Evolutionary conservation across 2,888 invertebrate genomes (phyloP), one percentile per base, ranked within the genome.

Genomic region (Myopa tessellatipennis): DNA sequence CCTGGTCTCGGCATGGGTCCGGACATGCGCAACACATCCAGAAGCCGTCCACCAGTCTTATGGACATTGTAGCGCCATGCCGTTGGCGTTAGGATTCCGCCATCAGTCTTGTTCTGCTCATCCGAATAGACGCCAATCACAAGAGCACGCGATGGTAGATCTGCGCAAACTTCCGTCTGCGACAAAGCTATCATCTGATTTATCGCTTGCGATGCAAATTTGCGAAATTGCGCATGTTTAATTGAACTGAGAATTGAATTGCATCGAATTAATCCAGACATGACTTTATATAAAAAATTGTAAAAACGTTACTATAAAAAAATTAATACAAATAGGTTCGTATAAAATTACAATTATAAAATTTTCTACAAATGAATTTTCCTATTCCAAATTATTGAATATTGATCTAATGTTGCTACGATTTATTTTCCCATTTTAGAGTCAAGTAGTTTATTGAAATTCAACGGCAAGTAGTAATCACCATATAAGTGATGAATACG

Each of bases 81-180:
- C 40, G 91, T 90, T 4, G 92, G 91, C 0, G 93, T 93, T 40
- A 93, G 89, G 79, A 91, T 91, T 1, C 92, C 92, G 0, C 87
- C 87, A 74, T 92, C 91, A 71, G 88, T 89, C 40, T 84, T 86
- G 52, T 91, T 88, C 72, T 92, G 90, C 74, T 92, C 92, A 82
- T 93, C 92, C 68, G 90, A 90, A 85, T 93, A 93, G 36, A 93
- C 90, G n/a, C 93, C 93, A 18, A 93, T 84, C 26, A 93, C 91
- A 6, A 94, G 89, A 0, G 92, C 93, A 81, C 87, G 83, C 0
- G 86, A 87, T 0, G 86, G 86, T 40, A 85, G 85, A 77, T 89
- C 88, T 0, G 86, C 86, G 77, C 88, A 88, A 16, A 87, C 85
- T 75, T 89, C 88, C 68, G 86, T 87, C 69, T 86, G 84, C 52